Conservation (phyloP, 2,113 vertebrate genomes). For the Taurulus bubalis region DNA sequence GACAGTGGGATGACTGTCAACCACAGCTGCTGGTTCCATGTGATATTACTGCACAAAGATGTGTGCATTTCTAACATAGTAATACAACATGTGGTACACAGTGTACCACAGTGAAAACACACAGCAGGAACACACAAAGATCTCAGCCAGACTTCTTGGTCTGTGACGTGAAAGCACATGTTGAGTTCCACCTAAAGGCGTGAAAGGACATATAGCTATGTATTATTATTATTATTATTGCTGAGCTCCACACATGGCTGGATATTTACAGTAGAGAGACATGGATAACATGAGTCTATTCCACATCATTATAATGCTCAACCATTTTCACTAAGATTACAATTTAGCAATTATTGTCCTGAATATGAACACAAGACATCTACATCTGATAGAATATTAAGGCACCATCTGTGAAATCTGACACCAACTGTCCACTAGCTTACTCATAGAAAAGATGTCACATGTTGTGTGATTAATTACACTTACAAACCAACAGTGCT, state of each 20-base stretch:
- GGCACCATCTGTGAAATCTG: slow-evolving; percentile 55
- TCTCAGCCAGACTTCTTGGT: background rate
- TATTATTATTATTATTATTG: too few relatives aligned
- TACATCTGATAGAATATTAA: slow-evolving; percentile 7
- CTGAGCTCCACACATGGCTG: background rate
- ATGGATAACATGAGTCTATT: background rate
- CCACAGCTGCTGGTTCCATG: slow-evolving; percentile 10
- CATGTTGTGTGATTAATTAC: slow-evolving; percentile 38
- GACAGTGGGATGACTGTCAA: slow-evolving; percentile 7
- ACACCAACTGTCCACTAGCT: slow-evolving; percentile 42
- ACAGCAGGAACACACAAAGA: background rate
- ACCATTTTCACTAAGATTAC: background rate
- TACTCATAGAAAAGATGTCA: slow-evolving; percentile 55
- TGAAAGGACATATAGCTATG: background rate
- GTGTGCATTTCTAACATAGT: slow-evolving; percentile 4
- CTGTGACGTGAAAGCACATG: background rate
- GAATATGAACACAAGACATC: slow-evolving; percentile 16
- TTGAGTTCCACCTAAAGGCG: background rate
- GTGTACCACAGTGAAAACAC: background rate
- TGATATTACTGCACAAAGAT: background rate
- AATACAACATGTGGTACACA: background rate
- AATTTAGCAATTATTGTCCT: slow-evolving; percentile 1
- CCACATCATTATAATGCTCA: background rate
- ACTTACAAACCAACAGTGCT: slow-evolving; percentile 10
- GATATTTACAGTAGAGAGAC: background rate